Conservation (phyloP, 2,797 vertebrate species). For the Spheniscus humboldti region DNA sequence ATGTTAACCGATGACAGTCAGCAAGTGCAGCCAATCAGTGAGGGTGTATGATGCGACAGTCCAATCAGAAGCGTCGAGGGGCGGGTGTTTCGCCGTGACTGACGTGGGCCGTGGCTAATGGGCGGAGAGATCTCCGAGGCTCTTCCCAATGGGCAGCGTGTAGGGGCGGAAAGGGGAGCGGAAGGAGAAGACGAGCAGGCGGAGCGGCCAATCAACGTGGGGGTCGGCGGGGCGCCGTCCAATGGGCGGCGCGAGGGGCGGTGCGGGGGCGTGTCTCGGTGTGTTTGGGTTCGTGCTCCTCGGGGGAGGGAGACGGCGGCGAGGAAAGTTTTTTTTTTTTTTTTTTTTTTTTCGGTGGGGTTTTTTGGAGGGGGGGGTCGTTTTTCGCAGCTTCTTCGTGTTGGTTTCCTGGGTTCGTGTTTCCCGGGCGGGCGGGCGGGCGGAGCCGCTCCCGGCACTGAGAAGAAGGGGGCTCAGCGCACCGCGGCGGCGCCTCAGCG, state of each 20-base stretch:
- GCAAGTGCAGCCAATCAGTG: not conserved
- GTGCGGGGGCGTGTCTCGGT: slow-evolving; percentile 51
- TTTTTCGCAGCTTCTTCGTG: not conserved
- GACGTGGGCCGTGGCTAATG: not conserved
- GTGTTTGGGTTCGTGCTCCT: slow-evolving; percentile 79
- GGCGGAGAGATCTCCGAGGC: not conserved
- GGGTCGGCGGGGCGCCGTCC: not conserved
- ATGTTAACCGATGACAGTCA: not conserved
- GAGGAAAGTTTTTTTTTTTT: slow-evolving; percentile 70
- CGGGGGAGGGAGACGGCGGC: slow-evolving; percentile 69
- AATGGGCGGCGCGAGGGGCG: slow-evolving; percentile 38
- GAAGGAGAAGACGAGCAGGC: slow-evolving; percentile 20
- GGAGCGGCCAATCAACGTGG: not conserved
- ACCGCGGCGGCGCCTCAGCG: slow-evolving; percentile 34
- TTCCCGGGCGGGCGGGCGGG: slow-evolving; percentile 1
- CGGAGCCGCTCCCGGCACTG: slow-evolving; percentile 10
- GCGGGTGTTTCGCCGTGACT: not conserved
- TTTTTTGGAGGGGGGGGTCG: not conserved
- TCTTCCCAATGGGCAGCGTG: slow-evolving; percentile 3
- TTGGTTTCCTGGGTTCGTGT: not conserved
- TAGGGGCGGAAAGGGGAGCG: slow-evolving; percentile 14
- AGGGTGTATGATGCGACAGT: rapidly evolving
- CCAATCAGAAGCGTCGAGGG: not conserved
- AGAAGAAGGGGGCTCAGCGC: slow-evolving; percentile 5
- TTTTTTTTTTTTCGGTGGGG: not conserved